These are phyloP conservation scores for Mormyrus iriodes DNA, from an alignment of 2,113 vertebrate genomes.

Conservation along the genomic window DNA sequence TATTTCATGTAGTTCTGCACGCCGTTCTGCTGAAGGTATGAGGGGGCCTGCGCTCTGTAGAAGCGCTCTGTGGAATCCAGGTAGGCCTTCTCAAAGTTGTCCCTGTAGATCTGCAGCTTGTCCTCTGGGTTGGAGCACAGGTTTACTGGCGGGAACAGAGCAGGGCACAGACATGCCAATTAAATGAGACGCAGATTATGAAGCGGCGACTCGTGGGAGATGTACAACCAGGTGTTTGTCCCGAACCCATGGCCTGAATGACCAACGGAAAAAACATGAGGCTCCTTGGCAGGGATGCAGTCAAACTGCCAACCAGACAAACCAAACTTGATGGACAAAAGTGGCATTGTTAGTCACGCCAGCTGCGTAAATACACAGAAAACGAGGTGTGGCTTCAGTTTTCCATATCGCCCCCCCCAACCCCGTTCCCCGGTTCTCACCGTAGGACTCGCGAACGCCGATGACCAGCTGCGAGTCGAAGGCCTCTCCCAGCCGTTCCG, in stretches of 20 bases:
- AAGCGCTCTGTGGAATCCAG: slow-evolving; percentile 98
- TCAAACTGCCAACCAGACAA: background rate
- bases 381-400: background rate
- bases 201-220: no score
- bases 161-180: background rate
- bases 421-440: slow-evolving; percentile 48
- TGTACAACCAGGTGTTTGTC: background rate
- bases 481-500: slow-evolving; percentile 91
- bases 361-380: background rate
- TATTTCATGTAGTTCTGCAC: slow-evolving; percentile 99
- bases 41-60: slow-evolving; percentile 96
- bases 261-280: background rate
- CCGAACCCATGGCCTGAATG: background rate
- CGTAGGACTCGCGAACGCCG: slow-evolving; percentile 93
- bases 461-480: slow-evolving; percentile 99
- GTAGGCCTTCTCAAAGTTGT: slow-evolving; percentile 99
- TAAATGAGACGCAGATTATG: background rate
- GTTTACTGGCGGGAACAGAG: slow-evolving; percentile 74
- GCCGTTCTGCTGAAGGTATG: slow-evolving; percentile 96
- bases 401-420: background rate
- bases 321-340: background rate
- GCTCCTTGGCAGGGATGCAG: background rate
- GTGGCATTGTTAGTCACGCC: no score
- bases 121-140: slow-evolving; percentile 97
- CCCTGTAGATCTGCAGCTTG: slow-evolving; percentile 98